Base-by-base conservation (phyloP, 2,888 invertebrate genomes). In the Microplitis deprimator region DNA sequence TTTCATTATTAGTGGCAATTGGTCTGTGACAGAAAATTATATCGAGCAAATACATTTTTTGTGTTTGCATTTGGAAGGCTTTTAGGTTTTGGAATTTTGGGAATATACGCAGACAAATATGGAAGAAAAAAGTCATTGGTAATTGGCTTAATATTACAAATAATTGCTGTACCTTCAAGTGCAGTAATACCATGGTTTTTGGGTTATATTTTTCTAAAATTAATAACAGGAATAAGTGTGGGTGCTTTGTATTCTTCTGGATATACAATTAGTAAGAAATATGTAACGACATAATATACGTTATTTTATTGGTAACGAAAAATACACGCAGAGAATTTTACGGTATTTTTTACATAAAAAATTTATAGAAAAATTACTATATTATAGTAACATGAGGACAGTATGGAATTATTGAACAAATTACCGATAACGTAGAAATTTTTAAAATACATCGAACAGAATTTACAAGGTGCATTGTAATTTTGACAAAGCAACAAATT, bases 41-140 rank as follows among this genome's bases (percentile, higher is more conserved):
- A 50, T 13, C 50, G 50, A 8, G 50, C 8, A 50, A 50, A 5
- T 10, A 50, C 13, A 50, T 50, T 50, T 50, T 50, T 50, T 50
- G 50, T 50, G 2, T 50, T 13, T 50, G 50, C 50, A 13, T 50
- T 50, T 50, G 50, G 50, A 3, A 50, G 50, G 50, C 91, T 92
- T 81, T 84, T 90, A 65, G 92, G 92, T 10, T 91, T 91, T 38
- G 90, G 89, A 59, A 84, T 87, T 0, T 79, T 78, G 61, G 79
- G 81, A 13, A 38, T 80, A 13, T 67, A 77, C n/a, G 71, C 81
- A 6, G 80, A 80, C 41, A 73, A 77, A 68, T 68, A 72, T 78
- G 91, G 91, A 17, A 89, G 91, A 1, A 91, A 90, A 77, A 82
- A 86, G 6, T 88, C 90, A 4, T 91, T 91, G 77, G 84, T 89